Conservation (phyloP, 2,888 invertebrate genomes). For the Drosophila mimetica region DNA sequence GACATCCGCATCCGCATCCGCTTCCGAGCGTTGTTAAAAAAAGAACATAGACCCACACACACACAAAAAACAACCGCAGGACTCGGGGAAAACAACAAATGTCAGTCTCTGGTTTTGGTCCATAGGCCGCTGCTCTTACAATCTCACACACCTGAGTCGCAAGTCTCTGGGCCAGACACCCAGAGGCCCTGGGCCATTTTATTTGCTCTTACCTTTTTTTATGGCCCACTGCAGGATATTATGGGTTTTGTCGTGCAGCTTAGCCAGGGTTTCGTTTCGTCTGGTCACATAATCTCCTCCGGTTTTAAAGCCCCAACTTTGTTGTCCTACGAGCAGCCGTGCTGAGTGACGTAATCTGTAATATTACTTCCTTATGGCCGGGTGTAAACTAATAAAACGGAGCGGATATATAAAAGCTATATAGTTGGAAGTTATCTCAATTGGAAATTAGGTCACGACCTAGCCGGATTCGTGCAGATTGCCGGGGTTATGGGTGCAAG, state of each 20-base stretch:
- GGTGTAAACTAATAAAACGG: constrained; percentile 31
- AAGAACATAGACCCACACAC: too few relatives aligned
- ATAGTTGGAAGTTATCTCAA: constrained; percentile 27
- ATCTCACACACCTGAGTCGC: constrained; percentile 25
- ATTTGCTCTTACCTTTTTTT: constrained; percentile 34
- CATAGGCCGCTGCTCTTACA: constrained; percentile 15
- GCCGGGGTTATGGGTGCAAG: constrained; percentile 9
- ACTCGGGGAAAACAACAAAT: constrained; percentile 15
- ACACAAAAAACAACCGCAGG: neutral
- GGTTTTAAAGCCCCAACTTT: constrained; percentile 32
- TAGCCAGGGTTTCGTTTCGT: constrained; percentile 13
- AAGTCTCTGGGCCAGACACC: constrained; percentile 5
- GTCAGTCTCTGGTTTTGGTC: constrained; percentile 32
- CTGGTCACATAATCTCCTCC: constrained; percentile 19
- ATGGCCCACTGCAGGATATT: constrained; percentile 27
- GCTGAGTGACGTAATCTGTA: constrained; percentile 22
- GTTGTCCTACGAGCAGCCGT: constrained; percentile 22
- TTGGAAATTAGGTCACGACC: constrained; percentile 30
- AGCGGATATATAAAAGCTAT: constrained; percentile 30
- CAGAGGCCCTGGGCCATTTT: constrained; percentile 16
- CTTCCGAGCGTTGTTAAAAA: constrained; percentile 38
- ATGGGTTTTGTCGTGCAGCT: constrained; percentile 26
- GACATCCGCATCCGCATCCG: constrained; percentile 58
- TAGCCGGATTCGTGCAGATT: constrained; percentile 9
- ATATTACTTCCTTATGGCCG: constrained; percentile 26